A percentile compares a stretch with the other conserved stretches of the same genome.
These are phyloP conservation scores for Takifugu rubripes DNA, from an alignment of 2,797 vertebrate species.

Conservation along the genomic window DNA sequence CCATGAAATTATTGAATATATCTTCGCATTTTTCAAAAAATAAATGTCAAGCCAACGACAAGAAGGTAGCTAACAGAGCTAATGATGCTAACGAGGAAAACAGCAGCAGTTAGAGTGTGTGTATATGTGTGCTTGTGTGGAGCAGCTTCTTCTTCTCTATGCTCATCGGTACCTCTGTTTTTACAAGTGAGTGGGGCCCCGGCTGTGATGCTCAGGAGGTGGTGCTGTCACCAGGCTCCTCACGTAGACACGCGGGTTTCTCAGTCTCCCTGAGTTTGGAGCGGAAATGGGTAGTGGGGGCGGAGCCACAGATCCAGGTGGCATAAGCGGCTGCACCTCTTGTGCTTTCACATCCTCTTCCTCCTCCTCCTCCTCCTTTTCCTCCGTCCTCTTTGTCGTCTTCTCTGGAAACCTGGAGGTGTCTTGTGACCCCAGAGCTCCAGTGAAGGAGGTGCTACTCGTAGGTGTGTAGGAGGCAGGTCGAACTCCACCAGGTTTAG, in stretches of 20 bases:
- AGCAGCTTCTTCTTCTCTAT: too few species aligned
- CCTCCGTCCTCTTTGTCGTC: constrained; percentile 8
- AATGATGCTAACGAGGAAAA: too few species aligned
- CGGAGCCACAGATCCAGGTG: constrained; percentile 57
- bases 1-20: too few species aligned
- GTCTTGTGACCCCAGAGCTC: constrained; percentile 64
- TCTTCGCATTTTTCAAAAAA: too few species aligned
- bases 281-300: constrained; percentile 23
- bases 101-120: neutral
- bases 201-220: constrained; percentile 58
- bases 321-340: constrained; percentile 89
- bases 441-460: constrained; percentile 58
- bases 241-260: constrained; percentile 77
- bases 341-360: constrained; percentile 51
- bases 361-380: constrained; percentile 48
- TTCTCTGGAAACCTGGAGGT: constrained; percentile 44
- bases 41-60: too few species aligned
- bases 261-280: constrained; percentile 66
- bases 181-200: constrained; percentile 76
- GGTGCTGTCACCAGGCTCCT: constrained; percentile 67
- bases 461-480: constrained; percentile 52
- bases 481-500: constrained; percentile 51
- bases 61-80: too few species aligned
- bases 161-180: neutral
- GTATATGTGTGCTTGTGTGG: neutral